phyloP scores from a whole-genome alignment of 2,888 invertebrate genomes.

The Dinocampus coccinellae region DNA sequence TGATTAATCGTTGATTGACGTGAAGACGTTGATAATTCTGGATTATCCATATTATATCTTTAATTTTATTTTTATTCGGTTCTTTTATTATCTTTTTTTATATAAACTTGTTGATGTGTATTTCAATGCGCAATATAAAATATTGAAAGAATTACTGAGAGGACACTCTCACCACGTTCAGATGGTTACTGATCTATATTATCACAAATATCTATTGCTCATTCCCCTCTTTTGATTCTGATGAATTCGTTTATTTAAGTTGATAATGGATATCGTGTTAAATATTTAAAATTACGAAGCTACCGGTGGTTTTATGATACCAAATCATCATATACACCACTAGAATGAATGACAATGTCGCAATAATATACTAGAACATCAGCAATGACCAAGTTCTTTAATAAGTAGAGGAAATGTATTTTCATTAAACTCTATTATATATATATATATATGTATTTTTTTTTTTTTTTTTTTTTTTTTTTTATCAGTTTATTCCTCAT shows the following conservation, averaged over 20 bases:
- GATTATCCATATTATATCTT: conserved; percentile 43
- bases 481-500: neutral
- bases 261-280: conserved; percentile 30
- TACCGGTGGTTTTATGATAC: neutral
- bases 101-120: neutral
- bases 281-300: neutral
- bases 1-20: conserved; percentile 29
- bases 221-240: conserved; percentile 19
- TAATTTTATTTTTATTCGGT: neutral
- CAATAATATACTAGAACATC: neutral
- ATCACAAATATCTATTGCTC: conserved; percentile 14
- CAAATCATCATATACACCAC: neutral
- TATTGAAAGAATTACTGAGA: neutral
- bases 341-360: neutral
- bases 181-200: conserved; percentile 2
- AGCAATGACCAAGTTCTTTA: neutral
- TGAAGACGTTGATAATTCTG: conserved; percentile 25
- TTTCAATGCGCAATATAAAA: neutral
- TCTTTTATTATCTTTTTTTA: neutral
- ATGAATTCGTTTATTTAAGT: conserved; percentile 23
- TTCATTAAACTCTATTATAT: too few species aligned
- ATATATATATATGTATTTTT: too few species aligned
- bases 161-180: neutral
- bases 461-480: too few species aligned
- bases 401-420: neutral